These are phyloP conservation scores for Enteromius viviparus DNA, from an alignment of 2,797 vertebrate species.

Conservation along the genomic window DNA sequence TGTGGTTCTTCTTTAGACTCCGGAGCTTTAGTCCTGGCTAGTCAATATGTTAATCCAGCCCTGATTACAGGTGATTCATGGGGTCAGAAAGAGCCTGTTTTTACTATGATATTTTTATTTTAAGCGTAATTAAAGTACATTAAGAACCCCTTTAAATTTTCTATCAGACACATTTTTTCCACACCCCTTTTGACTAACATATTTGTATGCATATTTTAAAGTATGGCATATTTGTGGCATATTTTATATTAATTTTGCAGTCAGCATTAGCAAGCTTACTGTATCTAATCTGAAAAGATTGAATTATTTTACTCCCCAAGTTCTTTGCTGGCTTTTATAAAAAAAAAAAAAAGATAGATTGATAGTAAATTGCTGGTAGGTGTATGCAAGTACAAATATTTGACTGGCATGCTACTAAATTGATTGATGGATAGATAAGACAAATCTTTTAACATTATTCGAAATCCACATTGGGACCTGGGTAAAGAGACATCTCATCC, in stretches of 20 bases:
- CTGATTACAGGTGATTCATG: no score
- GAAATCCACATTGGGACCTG: background rate
- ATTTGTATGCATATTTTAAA: background rate
- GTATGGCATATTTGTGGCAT: background rate
- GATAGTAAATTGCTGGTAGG: conserved; percentile 9
- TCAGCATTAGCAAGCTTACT: background rate
- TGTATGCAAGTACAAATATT: background rate
- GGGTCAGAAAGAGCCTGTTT: no score
- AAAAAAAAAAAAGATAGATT: background rate
- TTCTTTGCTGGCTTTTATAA: background rate
- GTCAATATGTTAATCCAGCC: background rate
- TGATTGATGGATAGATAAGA: conserved; percentile 26
- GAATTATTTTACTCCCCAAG: background rate
- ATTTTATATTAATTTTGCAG: background rate
- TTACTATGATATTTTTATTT: no score
- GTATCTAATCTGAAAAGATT: background rate
- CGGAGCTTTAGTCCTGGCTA: background rate
- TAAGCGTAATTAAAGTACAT: no score
- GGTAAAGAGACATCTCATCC: conserved; percentile 10
- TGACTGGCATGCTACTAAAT: conserved; percentile 27
- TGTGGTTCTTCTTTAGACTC: background rate
- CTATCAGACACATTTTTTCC: no score
- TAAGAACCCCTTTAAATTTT: no score
- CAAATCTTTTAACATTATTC: background rate
- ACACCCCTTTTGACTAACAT: no score